A percentile compares a stretch with the other conserved stretches of the same genome.
Conservation (phyloP, 2,113 vertebrate species). For the Malaclemys terrapin region DNA sequence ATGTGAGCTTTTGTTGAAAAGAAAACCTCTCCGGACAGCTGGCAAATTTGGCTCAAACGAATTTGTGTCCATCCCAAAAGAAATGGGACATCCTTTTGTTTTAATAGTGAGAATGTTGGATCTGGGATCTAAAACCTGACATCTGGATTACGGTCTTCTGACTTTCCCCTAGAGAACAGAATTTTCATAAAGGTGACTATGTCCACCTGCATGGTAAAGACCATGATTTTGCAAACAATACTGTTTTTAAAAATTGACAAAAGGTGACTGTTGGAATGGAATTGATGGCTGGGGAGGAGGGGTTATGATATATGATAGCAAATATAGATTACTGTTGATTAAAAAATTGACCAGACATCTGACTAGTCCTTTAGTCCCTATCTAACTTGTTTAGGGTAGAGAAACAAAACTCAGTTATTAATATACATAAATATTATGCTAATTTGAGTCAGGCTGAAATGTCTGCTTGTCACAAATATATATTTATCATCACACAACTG, state of each 20-base stretch:
- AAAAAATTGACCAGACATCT: constrained; percentile 22
- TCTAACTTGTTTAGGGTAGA: not conserved
- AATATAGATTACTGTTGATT: not conserved
- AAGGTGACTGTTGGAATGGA: not conserved
- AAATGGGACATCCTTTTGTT: constrained; percentile 59
- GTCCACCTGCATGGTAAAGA: not conserved
- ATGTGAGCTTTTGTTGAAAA: constrained; percentile 50
- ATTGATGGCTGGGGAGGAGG: not conserved
- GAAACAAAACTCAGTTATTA: constrained; percentile 18
- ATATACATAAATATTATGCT: not conserved
- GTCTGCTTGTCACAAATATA: constrained; percentile 45
- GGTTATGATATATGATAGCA: not conserved
- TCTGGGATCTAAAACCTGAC: constrained; percentile 55
- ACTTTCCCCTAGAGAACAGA: constrained; percentile 16
- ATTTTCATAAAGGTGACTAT: constrained; percentile 32
- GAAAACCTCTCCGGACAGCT: constrained; percentile 51
- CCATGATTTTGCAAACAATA: constrained; percentile 23
- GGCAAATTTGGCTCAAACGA: constrained; percentile 51
- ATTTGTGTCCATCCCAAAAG: constrained; percentile 45
- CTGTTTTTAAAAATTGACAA: not conserved
- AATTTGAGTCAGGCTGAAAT: not conserved
- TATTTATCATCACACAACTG: constrained; percentile 55
- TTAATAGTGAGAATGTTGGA: constrained; percentile 25
- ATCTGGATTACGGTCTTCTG: constrained; percentile 33
- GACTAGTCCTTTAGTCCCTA: not conserved